Evolutionary conservation across 1,140 invertebrate genomes (phyloP).

Genomic region (Calephelis virginiensis): DNA sequence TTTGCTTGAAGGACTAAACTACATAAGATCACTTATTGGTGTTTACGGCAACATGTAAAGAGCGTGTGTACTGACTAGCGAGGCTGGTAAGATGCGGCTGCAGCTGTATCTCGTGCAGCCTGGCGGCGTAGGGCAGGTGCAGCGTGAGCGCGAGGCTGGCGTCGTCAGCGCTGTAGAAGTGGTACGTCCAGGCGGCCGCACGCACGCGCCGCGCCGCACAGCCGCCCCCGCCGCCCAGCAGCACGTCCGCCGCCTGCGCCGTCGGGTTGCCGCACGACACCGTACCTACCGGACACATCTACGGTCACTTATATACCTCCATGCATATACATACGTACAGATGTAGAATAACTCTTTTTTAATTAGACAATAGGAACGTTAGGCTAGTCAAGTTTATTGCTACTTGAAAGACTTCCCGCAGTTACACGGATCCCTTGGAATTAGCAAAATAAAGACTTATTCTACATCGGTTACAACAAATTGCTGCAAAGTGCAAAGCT

Average conservation of each 20-base stretch:
- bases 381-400: no score
- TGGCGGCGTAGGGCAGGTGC: conserved; percentile 92
- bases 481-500: no score
- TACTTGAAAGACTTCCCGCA: no score
- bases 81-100: conserved; percentile 91
- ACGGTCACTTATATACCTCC: not conserved
- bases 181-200: conserved; percentile 92
- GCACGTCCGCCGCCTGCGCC: conserved; percentile 91
- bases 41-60: no score
- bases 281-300: conserved; percentile 75
- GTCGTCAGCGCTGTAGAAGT: conserved; percentile 95
- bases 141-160: conserved; percentile 91
- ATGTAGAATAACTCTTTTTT: no score
- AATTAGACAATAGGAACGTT: no score
- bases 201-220: conserved; percentile 89
- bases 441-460: no score
- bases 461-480: no score
- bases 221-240: conserved; percentile 84
- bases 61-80: conserved; percentile 80
- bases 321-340: no score
- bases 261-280: conserved; percentile 91
- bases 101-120: conserved; percentile 93
- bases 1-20: no score
- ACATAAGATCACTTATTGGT: no score
- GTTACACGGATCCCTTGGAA: no score